A percentile compares a stretch with the other conserved stretches of the same genome.
Conservation (phyloP, 1,140 invertebrate genomes). For the Eciton burchellii region DNA sequence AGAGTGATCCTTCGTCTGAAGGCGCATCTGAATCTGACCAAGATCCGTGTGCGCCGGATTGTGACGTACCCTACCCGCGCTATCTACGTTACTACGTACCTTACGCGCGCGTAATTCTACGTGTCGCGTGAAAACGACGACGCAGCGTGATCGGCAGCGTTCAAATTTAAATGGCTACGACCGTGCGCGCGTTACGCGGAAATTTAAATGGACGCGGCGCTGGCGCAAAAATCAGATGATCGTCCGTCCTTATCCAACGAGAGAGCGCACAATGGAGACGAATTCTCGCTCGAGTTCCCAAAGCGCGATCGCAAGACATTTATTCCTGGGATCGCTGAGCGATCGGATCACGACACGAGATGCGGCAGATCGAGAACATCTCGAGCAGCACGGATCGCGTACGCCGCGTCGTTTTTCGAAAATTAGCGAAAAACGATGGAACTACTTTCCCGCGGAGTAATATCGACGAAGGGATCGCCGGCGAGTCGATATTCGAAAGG, state of each 20-base stretch:
- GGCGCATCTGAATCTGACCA: too few species aligned
- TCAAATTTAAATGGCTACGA: constrained; percentile 56
- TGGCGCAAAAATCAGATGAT: constrained; percentile 78
- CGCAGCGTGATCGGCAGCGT: not conserved
- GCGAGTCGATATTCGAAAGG: constrained; percentile 61
- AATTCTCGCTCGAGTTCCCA: not conserved
- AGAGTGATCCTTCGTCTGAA: too few species aligned
- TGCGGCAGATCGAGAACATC: not conserved
- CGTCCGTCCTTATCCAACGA: constrained; percentile 48
- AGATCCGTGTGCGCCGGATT: too few species aligned
- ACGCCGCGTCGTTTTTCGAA: constrained; percentile 34
- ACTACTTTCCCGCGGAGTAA: constrained; percentile 79
- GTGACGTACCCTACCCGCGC: too few species aligned
- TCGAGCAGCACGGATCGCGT: not conserved
- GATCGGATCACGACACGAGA: not conserved
- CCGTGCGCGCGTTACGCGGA: constrained; percentile 65
- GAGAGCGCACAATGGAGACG: constrained; percentile 23
- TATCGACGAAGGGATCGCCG: constrained; percentile 54
- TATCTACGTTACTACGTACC: not conserved
- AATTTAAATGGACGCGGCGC: constrained; percentile 76
- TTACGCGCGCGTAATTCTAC: too few species aligned
- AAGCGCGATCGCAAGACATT: not conserved
- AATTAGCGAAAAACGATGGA: constrained; percentile 65
- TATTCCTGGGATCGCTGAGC: too few species aligned
- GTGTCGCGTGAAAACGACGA: constrained; percentile 1